Evolutionary conservation across 2,113 vertebrate genomes (phyloP), one percentile per base, ranked within the genome.

Genomic region (Butorides virescens): DNA sequence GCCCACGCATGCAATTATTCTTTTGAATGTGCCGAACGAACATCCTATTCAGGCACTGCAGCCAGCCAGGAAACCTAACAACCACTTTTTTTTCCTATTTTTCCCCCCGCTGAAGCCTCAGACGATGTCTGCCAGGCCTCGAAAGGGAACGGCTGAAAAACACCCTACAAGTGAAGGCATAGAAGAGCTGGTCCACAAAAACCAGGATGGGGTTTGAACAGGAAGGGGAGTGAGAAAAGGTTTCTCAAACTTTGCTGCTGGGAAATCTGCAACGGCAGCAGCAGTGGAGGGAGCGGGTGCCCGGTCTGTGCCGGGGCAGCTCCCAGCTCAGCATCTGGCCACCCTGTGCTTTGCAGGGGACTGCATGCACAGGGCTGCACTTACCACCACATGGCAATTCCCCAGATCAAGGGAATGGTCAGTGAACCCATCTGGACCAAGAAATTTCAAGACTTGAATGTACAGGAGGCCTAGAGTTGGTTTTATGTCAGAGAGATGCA

Each of bases 1-100:
- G 89, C 96, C 94, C 74, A 97, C 71, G 47, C 96, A 83, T 22
- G 75, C 96, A 93, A 97, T 97, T 97, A 95, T 74, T 90, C 91
- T 91, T 93, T 66, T 97, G 49, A 96, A 86, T 83, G 67, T 47
- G 81, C 89, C 3, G 1, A 93, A 66, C 1, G 36, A 95, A 66
- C 94, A 91, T 95, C 93, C 95, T 88, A 95, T 97, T 95, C 87
- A 97, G 81, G 89, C 13, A 0, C 50, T 86, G 73, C 77, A 79
- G 84, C 84, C 89, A 94, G 92, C 62, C 93, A 95, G 89, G 71
- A 97, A 97, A 94, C 50, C 50, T 65, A 95, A 96, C 86, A 89
- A 93, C 25, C 70, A n/a, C 30, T 42, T 74, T 8, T 14, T 62
- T 36, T 44, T 39, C 6, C 16, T 14, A 58, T 36, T 44, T 39